These are phyloP conservation scores for Todiramphus saurophagus DNA, from an alignment of 2,113 vertebrate species.

Conservation along the genomic window DNA sequence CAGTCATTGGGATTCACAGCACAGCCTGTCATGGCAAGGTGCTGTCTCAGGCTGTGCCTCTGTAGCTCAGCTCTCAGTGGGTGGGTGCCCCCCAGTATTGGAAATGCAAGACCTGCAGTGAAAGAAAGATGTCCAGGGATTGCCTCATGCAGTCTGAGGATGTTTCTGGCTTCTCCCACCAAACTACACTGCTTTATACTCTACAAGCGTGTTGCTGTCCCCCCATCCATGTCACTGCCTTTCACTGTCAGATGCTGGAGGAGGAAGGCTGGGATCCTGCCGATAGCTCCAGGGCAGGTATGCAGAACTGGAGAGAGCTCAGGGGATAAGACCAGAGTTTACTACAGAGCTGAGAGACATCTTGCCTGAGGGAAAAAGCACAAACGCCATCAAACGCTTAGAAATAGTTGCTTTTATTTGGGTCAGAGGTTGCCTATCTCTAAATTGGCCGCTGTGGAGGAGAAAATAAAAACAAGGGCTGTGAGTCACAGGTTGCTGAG, in stretches of 20 bases:
- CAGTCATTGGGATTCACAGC: not conserved
- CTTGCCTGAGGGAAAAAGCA: not conserved
- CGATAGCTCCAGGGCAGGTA: not conserved
- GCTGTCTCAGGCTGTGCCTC: not conserved
- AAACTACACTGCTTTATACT: rapidly evolving
- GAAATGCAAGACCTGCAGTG: not conserved
- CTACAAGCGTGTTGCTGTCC: not conserved
- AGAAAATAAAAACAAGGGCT: conserved; percentile 43
- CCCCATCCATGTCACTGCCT: not conserved
- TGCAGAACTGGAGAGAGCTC: rapidly evolving
- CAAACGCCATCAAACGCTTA: not conserved
- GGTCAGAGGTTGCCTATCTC: conserved; percentile 38
- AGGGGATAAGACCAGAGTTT: not conserved
- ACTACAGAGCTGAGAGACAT: not conserved
- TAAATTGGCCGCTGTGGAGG: conserved; percentile 4
- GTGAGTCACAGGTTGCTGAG: conserved; percentile 36
- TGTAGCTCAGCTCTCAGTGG: not conserved
- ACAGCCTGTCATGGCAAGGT: not conserved
- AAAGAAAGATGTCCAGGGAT: not conserved
- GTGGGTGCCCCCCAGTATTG: rapidly evolving
- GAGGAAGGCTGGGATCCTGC: not conserved
- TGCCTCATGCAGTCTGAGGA: not conserved
- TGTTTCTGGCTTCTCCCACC: not conserved
- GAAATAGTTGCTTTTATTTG: conserved; percentile 36
- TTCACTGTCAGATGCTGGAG: rapidly evolving